These are phyloP conservation scores for Hippocampus barbouri DNA, from an alignment of 2,113 vertebrate species.

Conservation along the genomic window DNA sequence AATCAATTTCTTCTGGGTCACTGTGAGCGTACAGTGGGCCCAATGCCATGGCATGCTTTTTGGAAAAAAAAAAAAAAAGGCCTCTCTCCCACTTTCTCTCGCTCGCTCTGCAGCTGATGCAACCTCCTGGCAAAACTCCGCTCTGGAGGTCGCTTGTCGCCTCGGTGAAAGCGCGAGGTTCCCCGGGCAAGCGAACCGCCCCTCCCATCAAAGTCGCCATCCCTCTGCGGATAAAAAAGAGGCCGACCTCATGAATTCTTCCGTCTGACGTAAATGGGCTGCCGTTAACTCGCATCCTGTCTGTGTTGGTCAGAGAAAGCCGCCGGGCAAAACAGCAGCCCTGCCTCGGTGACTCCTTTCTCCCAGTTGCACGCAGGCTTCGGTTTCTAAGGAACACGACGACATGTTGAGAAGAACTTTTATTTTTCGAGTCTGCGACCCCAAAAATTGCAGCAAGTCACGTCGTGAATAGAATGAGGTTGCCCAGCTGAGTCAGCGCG, in stretches of 20 bases:
- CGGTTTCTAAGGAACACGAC: not conserved
- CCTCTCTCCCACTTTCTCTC: slow-evolving; percentile 27
- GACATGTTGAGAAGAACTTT: too few relatives aligned
- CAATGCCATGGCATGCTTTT: not conserved
- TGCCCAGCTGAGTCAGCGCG: too few relatives aligned
- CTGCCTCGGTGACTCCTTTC: slow-evolving; percentile 13
- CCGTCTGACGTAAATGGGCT: slow-evolving; percentile 55
- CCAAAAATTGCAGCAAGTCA: too few relatives aligned
- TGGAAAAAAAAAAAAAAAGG: slow-evolving; percentile 16
- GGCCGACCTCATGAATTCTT: slow-evolving; percentile 51
- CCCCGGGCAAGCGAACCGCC: slow-evolving; percentile 42
- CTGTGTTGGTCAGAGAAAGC: slow-evolving; percentile 50
- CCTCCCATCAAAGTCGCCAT: not conserved
- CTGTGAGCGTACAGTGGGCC: not conserved
- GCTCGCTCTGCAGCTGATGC: slow-evolving; percentile 53
- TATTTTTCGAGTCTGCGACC: too few relatives aligned
- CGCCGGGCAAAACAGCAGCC: slow-evolving; percentile 27
- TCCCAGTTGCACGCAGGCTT: not conserved
- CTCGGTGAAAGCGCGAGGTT: slow-evolving; percentile 52
- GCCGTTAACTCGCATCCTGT: slow-evolving; percentile 65
- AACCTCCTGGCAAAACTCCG: slow-evolving; percentile 55
- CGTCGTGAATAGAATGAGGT: too few relatives aligned
- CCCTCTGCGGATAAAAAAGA: slow-evolving; percentile 40
- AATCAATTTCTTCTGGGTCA: slow-evolving; percentile 37
- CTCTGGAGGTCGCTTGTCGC: slow-evolving; percentile 47